Evolutionary conservation across 2,888 invertebrate genomes (phyloP).

Genomic region (Ecliptopera silaceata): DNA sequence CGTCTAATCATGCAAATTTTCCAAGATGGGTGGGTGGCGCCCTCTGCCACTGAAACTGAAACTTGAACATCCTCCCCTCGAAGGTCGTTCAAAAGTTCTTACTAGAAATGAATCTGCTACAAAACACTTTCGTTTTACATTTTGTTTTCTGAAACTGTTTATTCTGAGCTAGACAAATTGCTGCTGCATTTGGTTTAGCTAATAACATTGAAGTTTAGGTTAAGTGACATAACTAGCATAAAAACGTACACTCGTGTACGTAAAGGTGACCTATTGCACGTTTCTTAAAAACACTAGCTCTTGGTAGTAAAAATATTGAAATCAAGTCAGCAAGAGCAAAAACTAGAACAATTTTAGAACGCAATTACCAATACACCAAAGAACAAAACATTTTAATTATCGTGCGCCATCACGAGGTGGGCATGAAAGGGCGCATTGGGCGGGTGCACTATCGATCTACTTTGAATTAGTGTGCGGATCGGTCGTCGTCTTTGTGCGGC

Average conservation of each 20-base stretch:
- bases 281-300: neutral
- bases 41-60: slow-evolving; percentile 71
- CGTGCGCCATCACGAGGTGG: slow-evolving; percentile 60
- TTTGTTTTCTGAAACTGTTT: slow-evolving; percentile 38
- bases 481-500: slow-evolving; percentile 80
- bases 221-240: neutral
- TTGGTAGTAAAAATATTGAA: neutral
- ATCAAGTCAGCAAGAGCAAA: slow-evolving; percentile 1
- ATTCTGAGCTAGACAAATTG: slow-evolving; percentile 26
- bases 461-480: slow-evolving; percentile 82
- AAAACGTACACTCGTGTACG: too few relatives aligned
- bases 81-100: slow-evolving; percentile 80
- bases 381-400: slow-evolving; percentile 71
- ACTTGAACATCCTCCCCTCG: slow-evolving; percentile 68
- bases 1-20: slow-evolving; percentile 78
- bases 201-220: neutral
- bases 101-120: slow-evolving; percentile 72
- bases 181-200: slow-evolving; percentile 10
- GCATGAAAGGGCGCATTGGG: slow-evolving; percentile 72
- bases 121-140: slow-evolving; percentile 74
- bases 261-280: neutral
- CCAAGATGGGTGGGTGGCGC: slow-evolving; percentile 65
- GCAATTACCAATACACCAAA: slow-evolving; percentile 21
- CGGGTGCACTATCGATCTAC: slow-evolving; percentile 81
- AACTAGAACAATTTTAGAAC: slow-evolving; percentile 13